These are phyloP conservation scores for Phocoena sinus DNA, from an alignment of 2,113 vertebrate species.

Conservation along the genomic window DNA sequence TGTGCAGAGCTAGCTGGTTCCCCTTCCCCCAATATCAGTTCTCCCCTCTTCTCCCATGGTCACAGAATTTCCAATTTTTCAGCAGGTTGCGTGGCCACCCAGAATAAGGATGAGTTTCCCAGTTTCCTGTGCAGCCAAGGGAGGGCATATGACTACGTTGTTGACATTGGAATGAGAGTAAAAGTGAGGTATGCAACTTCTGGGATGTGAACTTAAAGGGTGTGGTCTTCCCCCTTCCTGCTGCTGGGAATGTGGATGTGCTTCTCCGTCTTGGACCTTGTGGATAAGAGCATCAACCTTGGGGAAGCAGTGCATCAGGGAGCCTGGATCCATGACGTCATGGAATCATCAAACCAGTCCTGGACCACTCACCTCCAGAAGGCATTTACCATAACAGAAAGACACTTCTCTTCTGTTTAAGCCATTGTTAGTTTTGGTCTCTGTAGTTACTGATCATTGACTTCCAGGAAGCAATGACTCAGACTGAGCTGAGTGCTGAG, in stretches of 20 bases:
- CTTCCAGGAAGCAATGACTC: background rate
- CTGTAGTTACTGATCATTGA: background rate
- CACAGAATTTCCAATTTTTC: background rate
- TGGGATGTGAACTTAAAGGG: background rate
- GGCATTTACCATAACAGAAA: background rate
- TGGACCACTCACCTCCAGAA: background rate
- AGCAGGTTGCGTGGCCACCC: background rate
- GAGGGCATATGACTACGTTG: background rate
- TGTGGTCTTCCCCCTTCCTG: background rate
- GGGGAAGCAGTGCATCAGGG: background rate
- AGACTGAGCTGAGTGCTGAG: background rate
- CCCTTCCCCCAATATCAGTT: background rate
- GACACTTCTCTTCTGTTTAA: background rate
- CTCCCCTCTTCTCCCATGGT: background rate
- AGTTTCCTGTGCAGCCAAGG: background rate
- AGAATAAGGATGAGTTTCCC: background rate
- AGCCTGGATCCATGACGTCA: background rate
- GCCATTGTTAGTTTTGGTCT: background rate
- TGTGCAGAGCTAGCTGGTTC: background rate
- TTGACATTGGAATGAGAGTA: background rate
- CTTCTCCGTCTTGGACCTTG: background rate
- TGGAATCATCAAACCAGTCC: background rate
- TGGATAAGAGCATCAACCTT: background rate
- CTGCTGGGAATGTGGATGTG: background rate
- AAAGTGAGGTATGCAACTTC: background rate